Percentiles rank a stretch among this genome's conserved stretches.
Conservation (phyloP, 2,888 invertebrate species). For the Apamea crenata region DNA sequence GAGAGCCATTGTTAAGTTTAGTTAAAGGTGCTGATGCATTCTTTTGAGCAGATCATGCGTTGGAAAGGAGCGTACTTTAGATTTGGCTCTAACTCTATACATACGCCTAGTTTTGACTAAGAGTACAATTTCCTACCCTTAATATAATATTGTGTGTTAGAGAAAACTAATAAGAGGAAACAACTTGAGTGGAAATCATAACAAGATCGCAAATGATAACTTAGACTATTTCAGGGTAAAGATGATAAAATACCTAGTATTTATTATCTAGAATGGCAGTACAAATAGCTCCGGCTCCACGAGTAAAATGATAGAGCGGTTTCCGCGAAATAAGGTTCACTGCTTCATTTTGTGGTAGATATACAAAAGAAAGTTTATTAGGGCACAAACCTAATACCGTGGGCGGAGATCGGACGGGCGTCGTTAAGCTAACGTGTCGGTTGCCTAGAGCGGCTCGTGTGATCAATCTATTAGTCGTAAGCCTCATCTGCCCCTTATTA, state of each 20-base stretch:
- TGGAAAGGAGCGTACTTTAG: background rate
- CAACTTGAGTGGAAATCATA: background rate
- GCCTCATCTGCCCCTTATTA: conserved; percentile 65
- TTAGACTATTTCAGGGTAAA: conserved; percentile 19
- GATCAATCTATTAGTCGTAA: conserved; percentile 72
- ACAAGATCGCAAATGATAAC: conserved; percentile 13
- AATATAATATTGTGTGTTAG: background rate
- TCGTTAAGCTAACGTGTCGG: conserved; percentile 68
- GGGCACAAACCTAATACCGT: conserved; percentile 53
- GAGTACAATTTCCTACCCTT: background rate
- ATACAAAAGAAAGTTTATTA: conserved; percentile 63
- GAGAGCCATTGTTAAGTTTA: conserved; percentile 38
- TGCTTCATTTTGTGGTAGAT: conserved; percentile 50
- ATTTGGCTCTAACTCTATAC: background rate
- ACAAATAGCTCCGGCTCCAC: conserved; percentile 29
- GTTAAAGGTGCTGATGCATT: background rate
- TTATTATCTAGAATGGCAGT: conserved; percentile 34
- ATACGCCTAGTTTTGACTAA: background rate
- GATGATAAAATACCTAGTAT: conserved; percentile 31
- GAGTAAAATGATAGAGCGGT: conserved; percentile 37
- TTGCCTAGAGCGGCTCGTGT: conserved; percentile 63
- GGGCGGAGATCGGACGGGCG: conserved; percentile 51
- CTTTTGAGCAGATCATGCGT: conserved; percentile 8
- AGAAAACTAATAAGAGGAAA: background rate
- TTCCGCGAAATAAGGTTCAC: conserved; percentile 41